Evolutionary conservation across 2,888 invertebrate genomes (phyloP), one percentile per base, ranked within the genome.

Genomic region (Amblyjoppa proteus): DNA sequence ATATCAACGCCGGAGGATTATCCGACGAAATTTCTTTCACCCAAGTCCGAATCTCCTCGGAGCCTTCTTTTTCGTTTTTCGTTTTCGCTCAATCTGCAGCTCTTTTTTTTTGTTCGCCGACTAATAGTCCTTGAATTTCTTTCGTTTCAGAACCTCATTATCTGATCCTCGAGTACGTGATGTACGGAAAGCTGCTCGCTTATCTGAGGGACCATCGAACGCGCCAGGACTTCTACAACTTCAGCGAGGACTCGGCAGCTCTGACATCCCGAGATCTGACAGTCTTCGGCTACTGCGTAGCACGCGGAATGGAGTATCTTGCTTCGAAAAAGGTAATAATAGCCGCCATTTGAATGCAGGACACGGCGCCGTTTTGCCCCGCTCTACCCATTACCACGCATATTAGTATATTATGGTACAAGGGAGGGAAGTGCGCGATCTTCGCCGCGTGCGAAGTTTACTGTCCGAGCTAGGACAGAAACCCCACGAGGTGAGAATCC

Each of bases 291-390:
- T 96, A 97, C 92, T 97, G 97, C 90, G 97, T 98, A 61, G 97
- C 98, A 1, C 95, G 97, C 85, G 98, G 98, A 77, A 98, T 98
- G 97, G 97, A 97, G 90, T 97, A 97, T 90, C 96, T 98, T 68
- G 96, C 97, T 16, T 96, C 96, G 31, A 97, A 97, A 93, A 97
- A 97, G 94, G 97, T 98, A 92, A 95, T 70, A 16, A 16, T 49
- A 13, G 0, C 25, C 34, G 31, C n/a, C 7, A n/a, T 31, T 31
- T 16, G 58, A 58, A 13, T 13, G 11, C 25, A 11, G 28, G 25
- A 58, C 28, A 11, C 25, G 11, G 25, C 58, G 28, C 25, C 28
- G 3, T 0, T 16, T 49, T 49, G 45, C 16, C 45, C 45, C 45
- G 41, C 2, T 49, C 1, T 49, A 3, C 16, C 45, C 13, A 49